These are phyloP conservation scores for Adelosebastes latens DNA, from an alignment of 2,797 vertebrate species.

Conservation along the genomic window DNA sequence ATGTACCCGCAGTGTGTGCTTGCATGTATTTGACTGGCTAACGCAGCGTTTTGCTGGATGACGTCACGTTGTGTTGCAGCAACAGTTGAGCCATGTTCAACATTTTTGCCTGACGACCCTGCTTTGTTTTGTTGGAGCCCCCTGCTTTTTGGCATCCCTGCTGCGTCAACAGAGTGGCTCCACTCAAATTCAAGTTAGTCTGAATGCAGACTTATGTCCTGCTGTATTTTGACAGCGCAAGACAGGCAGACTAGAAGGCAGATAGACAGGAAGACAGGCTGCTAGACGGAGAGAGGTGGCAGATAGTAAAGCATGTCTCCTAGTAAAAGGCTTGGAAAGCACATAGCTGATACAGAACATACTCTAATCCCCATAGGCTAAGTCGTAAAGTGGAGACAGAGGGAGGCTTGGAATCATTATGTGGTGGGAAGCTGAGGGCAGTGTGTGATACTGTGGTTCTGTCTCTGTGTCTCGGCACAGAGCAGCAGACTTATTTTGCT, in stretches of 20 bases:
- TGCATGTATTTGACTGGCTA: background rate
- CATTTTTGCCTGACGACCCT: background rate
- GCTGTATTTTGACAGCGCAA: background rate
- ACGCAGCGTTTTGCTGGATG: background rate
- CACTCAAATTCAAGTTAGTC: background rate
- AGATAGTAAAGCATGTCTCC: conserved; percentile 45
- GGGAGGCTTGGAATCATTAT: conserved; percentile 53
- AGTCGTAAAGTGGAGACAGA: conserved; percentile 42
- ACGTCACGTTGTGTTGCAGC: background rate
- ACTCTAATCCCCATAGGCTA: conserved; percentile 17
- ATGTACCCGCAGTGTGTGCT: background rate
- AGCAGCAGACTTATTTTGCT: conserved; percentile 20
- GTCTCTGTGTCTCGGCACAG: conserved; percentile 39
- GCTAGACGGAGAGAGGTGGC: conserved; percentile 8
- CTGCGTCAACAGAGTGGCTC: background rate
- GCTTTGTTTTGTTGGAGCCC: background rate
- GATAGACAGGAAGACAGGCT: conserved; percentile 23
- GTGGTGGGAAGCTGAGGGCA: conserved; percentile 50
- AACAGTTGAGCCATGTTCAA: background rate
- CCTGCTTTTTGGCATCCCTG: background rate
- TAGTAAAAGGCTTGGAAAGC: conserved; percentile 39
- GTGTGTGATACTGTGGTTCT: conserved; percentile 24
- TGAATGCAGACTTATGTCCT: background rate
- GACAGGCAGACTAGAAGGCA: conserved; percentile 5
- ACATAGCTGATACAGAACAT: conserved; percentile 35